Percentiles rank a stretch among this genome's conserved stretches.
These are phyloP conservation scores for Danaus melanippus DNA, from an alignment of 1,140 invertebrate species.

Conservation along the genomic window DNA sequence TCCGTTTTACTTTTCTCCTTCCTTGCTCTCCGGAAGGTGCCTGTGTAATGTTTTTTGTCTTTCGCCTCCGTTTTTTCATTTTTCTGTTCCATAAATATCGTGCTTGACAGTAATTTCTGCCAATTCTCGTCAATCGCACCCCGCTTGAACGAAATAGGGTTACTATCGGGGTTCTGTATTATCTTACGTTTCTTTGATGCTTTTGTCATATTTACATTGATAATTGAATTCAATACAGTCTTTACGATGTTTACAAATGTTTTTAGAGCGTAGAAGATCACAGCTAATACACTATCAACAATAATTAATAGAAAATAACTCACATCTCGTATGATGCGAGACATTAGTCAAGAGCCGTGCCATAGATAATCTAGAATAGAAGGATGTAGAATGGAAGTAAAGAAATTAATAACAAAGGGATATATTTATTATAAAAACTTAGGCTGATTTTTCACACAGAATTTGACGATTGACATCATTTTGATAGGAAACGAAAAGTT, in stretches of 20 bases:
- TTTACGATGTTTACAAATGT: conserved; percentile 15
- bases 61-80: conserved; percentile 27
- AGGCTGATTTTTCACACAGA: too few species aligned
- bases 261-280: conserved; percentile 2
- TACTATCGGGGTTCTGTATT: conserved; percentile 25
- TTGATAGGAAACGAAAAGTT: neutral
- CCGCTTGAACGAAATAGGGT: conserved; percentile 34
- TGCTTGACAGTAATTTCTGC: conserved; percentile 54
- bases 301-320: conserved; percentile 33
- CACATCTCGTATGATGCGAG: conserved; percentile 3
- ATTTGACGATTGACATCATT: too few species aligned
- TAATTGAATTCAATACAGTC: conserved; percentile 27
- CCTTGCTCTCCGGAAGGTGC: conserved; percentile 43
- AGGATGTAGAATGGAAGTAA: too few species aligned
- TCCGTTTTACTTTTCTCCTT: conserved; percentile 38
- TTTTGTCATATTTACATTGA: conserved; percentile 49
- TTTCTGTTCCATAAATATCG: conserved; percentile 41
- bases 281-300: conserved; percentile 28
- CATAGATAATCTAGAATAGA: too few species aligned
- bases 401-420: too few species aligned
- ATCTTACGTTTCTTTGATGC: conserved; percentile 43
- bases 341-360: too few species aligned
- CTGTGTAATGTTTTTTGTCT: conserved; percentile 38
- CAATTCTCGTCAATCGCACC: conserved; percentile 61
- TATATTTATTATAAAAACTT: too few species aligned